Percentiles rank a stretch among this genome's conserved stretches.
Conservation (phyloP, 92 coral and sea anemone species). For the Palythoa caribaeorum region DNA sequence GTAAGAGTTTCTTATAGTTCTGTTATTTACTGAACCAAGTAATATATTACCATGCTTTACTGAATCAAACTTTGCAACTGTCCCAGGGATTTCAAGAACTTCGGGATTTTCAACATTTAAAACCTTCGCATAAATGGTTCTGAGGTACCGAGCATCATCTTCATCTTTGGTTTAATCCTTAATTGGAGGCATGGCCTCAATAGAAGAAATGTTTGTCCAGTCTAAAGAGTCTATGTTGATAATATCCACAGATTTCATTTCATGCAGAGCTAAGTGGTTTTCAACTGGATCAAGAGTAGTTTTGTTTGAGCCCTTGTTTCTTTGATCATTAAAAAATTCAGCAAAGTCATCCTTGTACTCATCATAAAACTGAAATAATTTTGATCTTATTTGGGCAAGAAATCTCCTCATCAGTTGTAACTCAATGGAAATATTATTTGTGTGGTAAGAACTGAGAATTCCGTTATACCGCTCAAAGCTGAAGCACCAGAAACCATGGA, state of each 20-base stretch:
- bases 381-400: conserved; percentile 57
- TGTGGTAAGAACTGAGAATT: conserved; percentile 58
- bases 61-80: conserved; percentile 53
- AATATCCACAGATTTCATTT: conserved; percentile 29
- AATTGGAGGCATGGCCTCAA: conserved; percentile 55
- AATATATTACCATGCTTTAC: conserved; percentile 41
- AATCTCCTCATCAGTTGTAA: conserved; percentile 69
- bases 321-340: conserved; percentile 45
- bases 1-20: conserved; percentile 60
- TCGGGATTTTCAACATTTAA: conserved; percentile 29
- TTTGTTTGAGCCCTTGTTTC: conserved; percentile 50
- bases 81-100: conserved; percentile 55
- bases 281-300: conserved; percentile 50
- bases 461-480: conserved; percentile 69
- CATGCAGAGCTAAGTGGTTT: conserved; percentile 23
- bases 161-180: conserved; percentile 55
- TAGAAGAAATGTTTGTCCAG: conserved; percentile 41
- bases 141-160: conserved; percentile 55
- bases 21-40: conserved; percentile 51
- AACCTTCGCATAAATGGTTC: conserved; percentile 44
- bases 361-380: conserved; percentile 46
- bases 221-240: conserved; percentile 37
- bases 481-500: conserved; percentile 70
- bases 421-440: conserved; percentile 61
- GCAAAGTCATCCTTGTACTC: conserved; percentile 49